Conservation (phyloP, 2,797 vertebrate species). For the Peromyscus attwateri region DNA sequence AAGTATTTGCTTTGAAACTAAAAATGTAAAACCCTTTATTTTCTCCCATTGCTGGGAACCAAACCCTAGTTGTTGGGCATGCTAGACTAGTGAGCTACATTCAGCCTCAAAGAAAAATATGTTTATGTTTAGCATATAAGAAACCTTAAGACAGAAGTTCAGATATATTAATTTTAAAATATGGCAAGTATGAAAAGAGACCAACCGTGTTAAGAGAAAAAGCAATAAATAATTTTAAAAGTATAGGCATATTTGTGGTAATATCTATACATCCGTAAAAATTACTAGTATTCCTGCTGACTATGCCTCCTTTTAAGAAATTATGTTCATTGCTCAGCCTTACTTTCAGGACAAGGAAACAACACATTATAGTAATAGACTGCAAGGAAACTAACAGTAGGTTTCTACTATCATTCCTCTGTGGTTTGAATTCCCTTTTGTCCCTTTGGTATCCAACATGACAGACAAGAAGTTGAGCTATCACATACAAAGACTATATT, state of each 20-base stretch:
- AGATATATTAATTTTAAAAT: background rate
- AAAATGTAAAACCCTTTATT: background rate
- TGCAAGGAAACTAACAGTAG: background rate
- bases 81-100: background rate
- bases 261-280: background rate
- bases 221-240: conserved; percentile 9
- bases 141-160: conserved; percentile 5
- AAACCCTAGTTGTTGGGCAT: background rate
- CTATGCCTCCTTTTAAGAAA: conserved; percentile 37
- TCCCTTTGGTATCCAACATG: background rate
- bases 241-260: conserved; percentile 13
- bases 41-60: background rate
- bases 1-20: conserved; percentile 18
- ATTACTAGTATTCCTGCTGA: conserved; percentile 10
- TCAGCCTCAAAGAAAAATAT: background rate
- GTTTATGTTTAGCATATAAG: conserved; percentile 11
- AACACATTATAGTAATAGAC: background rate
- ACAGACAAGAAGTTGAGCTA: background rate
- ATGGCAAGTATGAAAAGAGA: background rate
- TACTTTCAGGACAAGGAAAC: background rate
- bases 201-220: conserved; percentile 22
- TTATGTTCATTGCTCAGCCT: background rate
- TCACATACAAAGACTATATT: background rate
- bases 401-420: background rate
- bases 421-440: background rate